Evolutionary conservation across 1,140 invertebrate genomes (phyloP), one percentile per base, ranked within the genome.

Genomic region (Ceratina calcarata): DNA sequence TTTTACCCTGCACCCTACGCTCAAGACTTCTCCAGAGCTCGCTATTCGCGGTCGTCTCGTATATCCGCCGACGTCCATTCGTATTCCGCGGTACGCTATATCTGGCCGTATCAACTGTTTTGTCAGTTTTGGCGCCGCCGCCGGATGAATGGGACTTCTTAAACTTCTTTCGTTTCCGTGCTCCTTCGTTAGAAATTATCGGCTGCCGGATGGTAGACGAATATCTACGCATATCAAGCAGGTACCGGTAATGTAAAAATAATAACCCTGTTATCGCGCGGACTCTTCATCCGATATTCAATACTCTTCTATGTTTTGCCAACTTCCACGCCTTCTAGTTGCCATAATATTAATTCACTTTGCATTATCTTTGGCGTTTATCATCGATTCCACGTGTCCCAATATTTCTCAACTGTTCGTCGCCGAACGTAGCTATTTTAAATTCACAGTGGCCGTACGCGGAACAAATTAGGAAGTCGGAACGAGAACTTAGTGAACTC

Each of bases 71-170:
- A 77, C 87, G 86, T 90, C 85, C 88, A 91, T 92, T 91, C 90
- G 89, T 91, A 92, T 90, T 90, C 87, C 82, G 58, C 64, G 58
- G 60, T 51, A 57, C 82, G 84, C 88, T 90, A 90, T 92, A 91
- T 91, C 90, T 85, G 77, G 10, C 86, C 89, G 89, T 91, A 92
- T 92, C 91, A 92, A 92, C 91, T 92, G 91, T 92, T 92, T 92
- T 92, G 91, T 92, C 91, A 92, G 91, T 92, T 92, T 81, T 76
- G 81, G 82, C 87, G 82, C 72, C 76, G 82, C 68, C 75, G 65
- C 62, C 64, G 73, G 83, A 91, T 92, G 90, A 91, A 92, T 92
- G 89, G 89, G 87, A 90, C 88, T 91, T 92, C 88, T 91, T 90
- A 60, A 69, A 71, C 79, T 84, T 79, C 82, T 74, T 82, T 77